A percentile compares a stretch with the other conserved stretches of the same genome.
phyloP scores from a whole-genome alignment of 2,888 invertebrate genomes.

The Xestia c-nigrum region DNA sequence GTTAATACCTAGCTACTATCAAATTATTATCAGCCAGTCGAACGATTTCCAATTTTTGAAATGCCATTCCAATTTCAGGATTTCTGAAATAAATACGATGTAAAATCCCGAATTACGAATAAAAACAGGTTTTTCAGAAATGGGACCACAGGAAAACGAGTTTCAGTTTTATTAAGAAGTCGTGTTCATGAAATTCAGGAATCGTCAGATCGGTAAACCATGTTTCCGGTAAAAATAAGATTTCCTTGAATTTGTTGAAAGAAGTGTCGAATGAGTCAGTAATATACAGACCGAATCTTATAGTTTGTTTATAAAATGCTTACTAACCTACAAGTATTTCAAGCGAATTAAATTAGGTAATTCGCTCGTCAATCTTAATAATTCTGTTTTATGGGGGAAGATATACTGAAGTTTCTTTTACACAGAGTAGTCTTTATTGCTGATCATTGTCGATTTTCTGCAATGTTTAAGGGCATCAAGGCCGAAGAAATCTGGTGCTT shows the following conservation, averaged over 20 bases:
- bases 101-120: neutral
- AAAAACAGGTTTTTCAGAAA: constrained; percentile 29
- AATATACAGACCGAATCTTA: neutral
- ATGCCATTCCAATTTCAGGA: neutral
- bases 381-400: neutral
- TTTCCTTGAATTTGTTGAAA: constrained; percentile 46
- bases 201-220: constrained; percentile 32
- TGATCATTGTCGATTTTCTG: neutral
- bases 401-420: neutral
- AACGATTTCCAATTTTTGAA: neutral
- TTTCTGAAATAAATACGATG: constrained; percentile 10
- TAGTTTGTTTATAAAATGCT: constrained; percentile 4
- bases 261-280: constrained; percentile 38
- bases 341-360: neutral
- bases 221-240: constrained; percentile 52
- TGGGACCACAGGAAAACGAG: constrained; percentile 47
- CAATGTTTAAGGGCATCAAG: neutral
- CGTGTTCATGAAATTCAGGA: constrained; percentile 41
- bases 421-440: neutral
- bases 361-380: constrained; percentile 6
- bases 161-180: constrained; percentile 5
- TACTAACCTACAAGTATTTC: neutral
- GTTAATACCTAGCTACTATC: neutral
- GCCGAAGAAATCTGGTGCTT: neutral
- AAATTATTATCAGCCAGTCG: neutral